These are phyloP conservation scores for Nephrotoma flavescens DNA, from an alignment of 2,888 invertebrate species.

Conservation along the genomic window DNA sequence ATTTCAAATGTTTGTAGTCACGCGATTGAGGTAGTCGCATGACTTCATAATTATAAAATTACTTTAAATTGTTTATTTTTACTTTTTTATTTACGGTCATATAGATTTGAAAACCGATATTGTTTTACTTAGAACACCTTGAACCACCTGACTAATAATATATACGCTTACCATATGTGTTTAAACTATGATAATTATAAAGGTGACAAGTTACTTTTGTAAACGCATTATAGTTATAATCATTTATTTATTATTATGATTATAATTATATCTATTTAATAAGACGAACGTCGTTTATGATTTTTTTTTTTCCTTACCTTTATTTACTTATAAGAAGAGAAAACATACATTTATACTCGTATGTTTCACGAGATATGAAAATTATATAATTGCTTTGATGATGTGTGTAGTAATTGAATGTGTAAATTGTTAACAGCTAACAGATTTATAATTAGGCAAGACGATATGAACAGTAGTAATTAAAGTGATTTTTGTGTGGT, in stretches of 20 bases:
- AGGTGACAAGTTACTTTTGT: background rate
- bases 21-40: background rate
- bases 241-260: background rate
- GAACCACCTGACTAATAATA: background rate
- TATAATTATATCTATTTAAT: background rate
- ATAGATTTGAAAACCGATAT: background rate
- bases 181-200: background rate
- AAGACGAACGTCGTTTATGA: background rate
- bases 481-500: background rate
- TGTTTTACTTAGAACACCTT: background rate
- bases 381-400: background rate
- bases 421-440: background rate
- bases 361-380: background rate
- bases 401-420: background rate
- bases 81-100: too few species aligned
- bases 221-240: background rate
- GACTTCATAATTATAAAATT: background rate
- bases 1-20: background rate
- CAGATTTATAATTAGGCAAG: background rate
- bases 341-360: background rate
- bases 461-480: background rate
- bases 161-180: background rate
- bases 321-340: background rate
- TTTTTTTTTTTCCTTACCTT: background rate
- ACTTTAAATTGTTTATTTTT: background rate